Percentiles rank a stretch among this genome's conserved stretches.
phyloP scores from a whole-genome alignment of 2,797 vertebrate species.

The Eulemur albifrons region DNA sequence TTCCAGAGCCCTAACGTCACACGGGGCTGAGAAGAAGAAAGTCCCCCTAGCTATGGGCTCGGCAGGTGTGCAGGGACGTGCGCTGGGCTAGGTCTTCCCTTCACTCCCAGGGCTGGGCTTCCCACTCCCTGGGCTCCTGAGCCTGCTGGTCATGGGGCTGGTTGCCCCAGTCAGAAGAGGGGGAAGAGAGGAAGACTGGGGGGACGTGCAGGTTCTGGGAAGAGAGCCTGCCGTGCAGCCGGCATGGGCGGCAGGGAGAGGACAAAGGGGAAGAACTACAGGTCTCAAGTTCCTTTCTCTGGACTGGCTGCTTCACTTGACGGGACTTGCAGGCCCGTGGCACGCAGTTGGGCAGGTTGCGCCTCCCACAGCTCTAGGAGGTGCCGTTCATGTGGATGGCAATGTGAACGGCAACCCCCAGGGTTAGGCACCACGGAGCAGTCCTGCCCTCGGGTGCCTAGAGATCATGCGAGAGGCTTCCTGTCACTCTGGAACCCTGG shows the following conservation, averaged over 20 bases:
- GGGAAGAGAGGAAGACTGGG: not conserved
- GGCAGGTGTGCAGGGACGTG: not conserved
- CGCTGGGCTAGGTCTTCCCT: not conserved
- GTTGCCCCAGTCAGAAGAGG: not conserved
- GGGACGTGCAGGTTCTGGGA: not conserved
- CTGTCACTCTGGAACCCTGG: not conserved
- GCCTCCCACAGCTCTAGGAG: not conserved
- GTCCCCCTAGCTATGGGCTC: not conserved
- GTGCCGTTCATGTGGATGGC: not conserved
- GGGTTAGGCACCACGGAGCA: not conserved
- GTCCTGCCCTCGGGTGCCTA: not conserved
- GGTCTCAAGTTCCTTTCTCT: not conserved
- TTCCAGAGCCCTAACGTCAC: not conserved
- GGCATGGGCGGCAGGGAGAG: not conserved
- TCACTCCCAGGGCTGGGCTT: accelerated
- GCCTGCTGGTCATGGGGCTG: not conserved
- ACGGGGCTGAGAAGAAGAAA: not conserved
- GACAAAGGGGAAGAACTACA: not conserved
- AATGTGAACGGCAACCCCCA: not conserved
- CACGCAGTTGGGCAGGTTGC: not conserved
- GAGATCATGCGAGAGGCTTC: not conserved
- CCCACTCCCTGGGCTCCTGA: not conserved
- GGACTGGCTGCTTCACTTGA: not conserved
- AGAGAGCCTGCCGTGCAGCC: not conserved
- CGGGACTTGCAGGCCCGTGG: not conserved